Evolutionary conservation across 2,888 invertebrate genomes (phyloP).

Genomic region (Branchellion lobata): DNA sequence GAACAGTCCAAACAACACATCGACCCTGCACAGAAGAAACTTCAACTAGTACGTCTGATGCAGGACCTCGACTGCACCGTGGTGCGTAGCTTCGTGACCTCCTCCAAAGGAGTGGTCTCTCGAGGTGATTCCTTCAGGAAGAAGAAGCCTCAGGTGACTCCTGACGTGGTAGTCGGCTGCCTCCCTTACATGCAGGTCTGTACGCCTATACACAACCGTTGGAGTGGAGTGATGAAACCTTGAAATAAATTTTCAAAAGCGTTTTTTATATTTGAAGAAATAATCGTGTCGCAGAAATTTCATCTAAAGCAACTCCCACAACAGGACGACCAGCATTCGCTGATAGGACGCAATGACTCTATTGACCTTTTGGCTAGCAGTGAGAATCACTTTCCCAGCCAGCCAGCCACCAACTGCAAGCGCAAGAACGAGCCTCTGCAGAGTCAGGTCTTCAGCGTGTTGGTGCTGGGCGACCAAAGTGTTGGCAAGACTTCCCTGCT

Average conservation of each 20-base stretch:
- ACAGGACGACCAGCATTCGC: too few relatives aligned
- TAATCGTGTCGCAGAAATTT: background rate
- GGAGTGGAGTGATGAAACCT: background rate
- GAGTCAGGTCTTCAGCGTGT: conserved; percentile 64
- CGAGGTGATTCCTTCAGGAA: conserved; percentile 88
- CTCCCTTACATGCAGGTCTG: background rate
- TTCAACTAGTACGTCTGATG: conserved; percentile 49
- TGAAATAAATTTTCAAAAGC: background rate
- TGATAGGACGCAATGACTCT: background rate
- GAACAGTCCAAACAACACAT: background rate
- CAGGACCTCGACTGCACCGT: conserved; percentile 48
- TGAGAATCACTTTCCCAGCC: background rate
- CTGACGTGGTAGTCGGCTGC: conserved; percentile 31
- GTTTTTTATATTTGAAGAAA: background rate
- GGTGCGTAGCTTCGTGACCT: conserved; percentile 88
- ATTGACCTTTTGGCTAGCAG: background rate
- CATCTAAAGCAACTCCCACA: too few relatives aligned
- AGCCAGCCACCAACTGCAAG: background rate
- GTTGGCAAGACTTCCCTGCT: conserved; percentile 73
- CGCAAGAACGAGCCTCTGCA: background rate
- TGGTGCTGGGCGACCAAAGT: conserved; percentile 70
- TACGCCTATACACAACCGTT: too few relatives aligned
- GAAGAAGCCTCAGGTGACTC: conserved; percentile 71
- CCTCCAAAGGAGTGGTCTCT: conserved; percentile 85
- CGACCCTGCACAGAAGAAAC: conserved; percentile 38